Conservation (phyloP, 1,140 invertebrate genomes). For the Gonioctena quinquepunctata region DNA sequence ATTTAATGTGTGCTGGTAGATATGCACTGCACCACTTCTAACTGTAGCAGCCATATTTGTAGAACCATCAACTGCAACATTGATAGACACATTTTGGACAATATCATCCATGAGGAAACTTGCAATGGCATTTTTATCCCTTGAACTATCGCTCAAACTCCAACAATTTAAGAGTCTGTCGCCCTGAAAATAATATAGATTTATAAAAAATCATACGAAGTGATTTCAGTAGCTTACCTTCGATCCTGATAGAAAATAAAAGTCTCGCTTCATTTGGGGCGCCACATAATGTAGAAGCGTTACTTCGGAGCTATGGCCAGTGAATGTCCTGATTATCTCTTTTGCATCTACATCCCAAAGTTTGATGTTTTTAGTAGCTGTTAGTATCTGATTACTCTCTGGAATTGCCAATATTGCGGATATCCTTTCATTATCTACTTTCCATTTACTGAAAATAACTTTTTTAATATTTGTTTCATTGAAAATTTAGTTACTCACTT, state of each 20-base stretch:
- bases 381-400: slow-evolving; percentile 64
- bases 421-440: slow-evolving; percentile 67
- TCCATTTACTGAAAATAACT: slow-evolving; percentile 60
- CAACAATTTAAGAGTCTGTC: slow-evolving; percentile 66
- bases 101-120: slow-evolving; percentile 71
- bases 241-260: slow-evolving; percentile 68
- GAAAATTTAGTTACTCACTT: slow-evolving; percentile 34
- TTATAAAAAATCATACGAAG: not conserved
- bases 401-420: slow-evolving; percentile 68
- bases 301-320: slow-evolving; percentile 69
- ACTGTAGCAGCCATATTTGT: slow-evolving; percentile 68
- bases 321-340: slow-evolving; percentile 66
- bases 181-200: slow-evolving; percentile 43
- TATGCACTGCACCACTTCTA: slow-evolving; percentile 73
- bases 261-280: slow-evolving; percentile 47
- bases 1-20: slow-evolving; percentile 77
- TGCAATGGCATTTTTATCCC: slow-evolving; percentile 55
- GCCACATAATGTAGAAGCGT: slow-evolving; percentile 60
- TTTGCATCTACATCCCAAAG: slow-evolving; percentile 66
- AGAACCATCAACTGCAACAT: slow-evolving; percentile 55
- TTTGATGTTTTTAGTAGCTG: slow-evolving; percentile 69
- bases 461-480: not conserved
- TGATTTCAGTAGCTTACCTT: slow-evolving; percentile 44
- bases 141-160: slow-evolving; percentile 59
- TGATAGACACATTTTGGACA: slow-evolving; percentile 61